Base-by-base conservation (phyloP, 2,888 invertebrate genomes). In the Sturmia bella region DNA sequence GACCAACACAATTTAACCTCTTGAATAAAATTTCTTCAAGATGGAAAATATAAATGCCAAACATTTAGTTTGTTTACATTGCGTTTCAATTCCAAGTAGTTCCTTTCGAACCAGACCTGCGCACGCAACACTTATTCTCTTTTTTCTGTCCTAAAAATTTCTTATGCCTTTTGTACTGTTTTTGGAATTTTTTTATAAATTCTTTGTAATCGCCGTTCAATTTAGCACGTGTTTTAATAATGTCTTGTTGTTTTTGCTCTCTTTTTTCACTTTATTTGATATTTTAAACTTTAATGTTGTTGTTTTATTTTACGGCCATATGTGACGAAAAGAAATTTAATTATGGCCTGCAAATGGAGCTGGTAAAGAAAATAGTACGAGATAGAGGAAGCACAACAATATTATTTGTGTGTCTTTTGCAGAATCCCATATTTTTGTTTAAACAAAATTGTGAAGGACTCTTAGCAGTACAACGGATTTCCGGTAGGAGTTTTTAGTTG, bases 391-490 rank as follows among this genome's bases (percentile, higher is more conserved):
- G 24, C 1, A 50, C 2, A 50, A 21, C n/a, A 64, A 64, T 11
- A 54, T 68, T 64, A 1, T 17, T n/a, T n/a, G 24, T 12, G 48
- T n/a, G 32, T 32, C 13, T 12, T 21, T 52, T 32, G 27, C 27
- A 56, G 5, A 15, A 15, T n/a, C 32, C 43, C 15, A 13, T 17
- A 5, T 63, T 50, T 32, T 64, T 3, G 37, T 69, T 19, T 39
- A 48, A 45, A 69, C 52, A 63, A 63, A 79, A 79, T 68, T 52
- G 52, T 57, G 52, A 54, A 74, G 27, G 45, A 15, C 37, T 19
- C 85, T 85, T 86, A 85, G 21, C 13, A 87, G 56, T 86, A 87
- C 87, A 87, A 85, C 87, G 88, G 86, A 88, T 88, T 87, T 88
- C 88, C 88, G 86, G 87, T 85, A 87, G 75, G 43, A 66, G 75